Evolutionary conservation across 2,797 vertebrate genomes (phyloP).

Genomic region (Xerus rutilus): DNA sequence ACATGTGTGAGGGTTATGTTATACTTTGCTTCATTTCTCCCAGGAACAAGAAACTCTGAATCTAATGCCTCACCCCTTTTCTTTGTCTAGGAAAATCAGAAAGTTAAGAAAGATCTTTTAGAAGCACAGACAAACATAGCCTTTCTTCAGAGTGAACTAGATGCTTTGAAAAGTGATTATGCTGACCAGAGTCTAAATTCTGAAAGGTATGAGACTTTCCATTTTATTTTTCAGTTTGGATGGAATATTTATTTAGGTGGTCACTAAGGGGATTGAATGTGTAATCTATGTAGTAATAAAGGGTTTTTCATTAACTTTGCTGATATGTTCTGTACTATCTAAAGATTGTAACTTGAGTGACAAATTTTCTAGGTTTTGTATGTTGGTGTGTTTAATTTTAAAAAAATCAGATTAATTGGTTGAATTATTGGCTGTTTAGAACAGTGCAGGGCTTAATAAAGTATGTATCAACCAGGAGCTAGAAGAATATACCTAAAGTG

Average conservation of each 20-base stretch:
- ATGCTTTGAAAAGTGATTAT: conserved; percentile 96
- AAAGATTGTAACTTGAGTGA: not conserved
- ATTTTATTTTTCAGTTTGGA: conserved; percentile 14
- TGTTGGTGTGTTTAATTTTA: not conserved
- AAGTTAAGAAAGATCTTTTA: conserved; percentile 95
- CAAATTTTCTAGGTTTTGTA: not conserved
- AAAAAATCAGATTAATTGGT: not conserved
- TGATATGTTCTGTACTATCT: conserved; percentile 21
- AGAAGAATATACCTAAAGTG: not conserved
- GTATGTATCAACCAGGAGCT: not conserved
- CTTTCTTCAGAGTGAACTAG: conserved; percentile 96
- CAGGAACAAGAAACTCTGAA: not conserved
- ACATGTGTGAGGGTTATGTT: rapidly evolving
- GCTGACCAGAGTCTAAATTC: conserved; percentile 95
- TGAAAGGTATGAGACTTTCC: conserved; percentile 91
- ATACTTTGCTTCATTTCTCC: not conserved
- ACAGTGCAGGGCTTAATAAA: not conserved
- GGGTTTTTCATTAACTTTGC: not conserved
- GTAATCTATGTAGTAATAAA: not conserved
- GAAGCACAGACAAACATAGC: conserved; percentile 96
- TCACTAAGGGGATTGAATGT: not conserved
- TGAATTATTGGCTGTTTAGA: not conserved
- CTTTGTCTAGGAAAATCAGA: conserved; percentile 94
- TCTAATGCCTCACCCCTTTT: conserved; percentile 31
- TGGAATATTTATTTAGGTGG: not conserved